Conservation (phyloP, 2,888 invertebrate genomes). For the Protophormia terraenovae region DNA sequence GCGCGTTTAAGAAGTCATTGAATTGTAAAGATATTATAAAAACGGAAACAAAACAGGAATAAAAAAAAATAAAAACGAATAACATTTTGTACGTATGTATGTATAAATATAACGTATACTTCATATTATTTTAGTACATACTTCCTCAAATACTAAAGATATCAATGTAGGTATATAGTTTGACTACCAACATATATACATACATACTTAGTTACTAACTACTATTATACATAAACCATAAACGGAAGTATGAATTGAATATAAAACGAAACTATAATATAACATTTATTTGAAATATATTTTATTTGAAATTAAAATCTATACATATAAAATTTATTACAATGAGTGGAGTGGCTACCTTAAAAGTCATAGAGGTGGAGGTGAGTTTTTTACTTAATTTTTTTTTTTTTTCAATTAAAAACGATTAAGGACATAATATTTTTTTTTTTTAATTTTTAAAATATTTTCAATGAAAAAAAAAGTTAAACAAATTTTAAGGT, state of each 20-base stretch:
- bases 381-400: too few relatives aligned
- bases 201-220: too few relatives aligned
- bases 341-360: background rate
- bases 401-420: too few relatives aligned
- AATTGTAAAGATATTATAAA: slow-evolving; percentile 69
- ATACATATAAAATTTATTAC: background rate
- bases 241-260: slow-evolving; percentile 7
- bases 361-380: background rate
- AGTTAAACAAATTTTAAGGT: too few relatives aligned
- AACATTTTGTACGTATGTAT: background rate
- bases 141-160: background rate
- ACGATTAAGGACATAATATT: too few relatives aligned
- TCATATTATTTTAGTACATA: slow-evolving; percentile 29
- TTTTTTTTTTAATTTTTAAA: too few relatives aligned
- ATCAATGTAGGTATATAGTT: background rate
- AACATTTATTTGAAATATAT: background rate
- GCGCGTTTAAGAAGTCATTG: slow-evolving; percentile 68
- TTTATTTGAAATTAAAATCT: background rate
- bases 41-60: slow-evolving; percentile 63
- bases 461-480: too few relatives aligned
- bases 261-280: background rate
- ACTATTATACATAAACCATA: background rate
- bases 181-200: background rate
- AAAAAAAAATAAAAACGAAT: too few relatives aligned
- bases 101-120: background rate